Percentiles rank a stretch among this genome's conserved stretches.
phyloP scores from a whole-genome alignment of 2,797 vertebrate genomes.

The Centroberyx gerrardi region DNA sequence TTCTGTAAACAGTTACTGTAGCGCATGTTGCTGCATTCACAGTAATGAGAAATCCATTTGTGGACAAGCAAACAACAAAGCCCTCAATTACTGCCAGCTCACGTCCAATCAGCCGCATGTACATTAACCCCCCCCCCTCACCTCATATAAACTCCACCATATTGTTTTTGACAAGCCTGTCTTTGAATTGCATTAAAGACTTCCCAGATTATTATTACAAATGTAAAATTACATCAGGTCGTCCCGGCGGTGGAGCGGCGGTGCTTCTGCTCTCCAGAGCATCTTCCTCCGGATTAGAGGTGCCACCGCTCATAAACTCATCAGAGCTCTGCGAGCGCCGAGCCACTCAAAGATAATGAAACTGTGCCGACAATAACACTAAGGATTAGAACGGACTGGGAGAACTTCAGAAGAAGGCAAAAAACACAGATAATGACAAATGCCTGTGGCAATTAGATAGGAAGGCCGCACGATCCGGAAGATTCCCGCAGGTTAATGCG shows the following conservation, averaged over 20 bases:
- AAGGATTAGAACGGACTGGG: constrained; percentile 61
- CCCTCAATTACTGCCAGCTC: constrained; percentile 69
- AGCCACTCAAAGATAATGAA: constrained; percentile 79
- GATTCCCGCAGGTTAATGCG: constrained; percentile 36
- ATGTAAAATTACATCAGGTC: constrained; percentile 78
- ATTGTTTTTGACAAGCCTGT: constrained; percentile 76
- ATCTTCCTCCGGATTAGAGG: constrained; percentile 76
- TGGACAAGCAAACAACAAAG: constrained; percentile 75
- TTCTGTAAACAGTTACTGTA: too few relatives aligned
- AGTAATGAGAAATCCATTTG: constrained; percentile 80
- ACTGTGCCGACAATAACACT: constrained; percentile 68
- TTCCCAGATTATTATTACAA: constrained; percentile 81
- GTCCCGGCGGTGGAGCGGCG: constrained; percentile 52
- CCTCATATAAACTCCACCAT: constrained; percentile 63
- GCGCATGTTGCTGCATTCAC: constrained; percentile 56
- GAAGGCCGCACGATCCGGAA: constrained; percentile 15
- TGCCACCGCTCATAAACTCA: constrained; percentile 82
- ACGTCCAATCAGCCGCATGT: constrained; percentile 58
- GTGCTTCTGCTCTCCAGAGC: constrained; percentile 73
- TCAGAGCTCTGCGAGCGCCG: constrained; percentile 63
- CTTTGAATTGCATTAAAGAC: constrained; percentile 79
- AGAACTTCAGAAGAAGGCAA: constrained; percentile 3
- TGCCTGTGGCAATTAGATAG: constrained; percentile 40
- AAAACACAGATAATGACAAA: constrained; percentile 58
- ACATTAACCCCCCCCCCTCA: constrained; percentile 45